These are phyloP conservation scores for Panulirus ornatus DNA, from an alignment of 1,140 invertebrate genomes.

Conservation along the genomic window DNA sequence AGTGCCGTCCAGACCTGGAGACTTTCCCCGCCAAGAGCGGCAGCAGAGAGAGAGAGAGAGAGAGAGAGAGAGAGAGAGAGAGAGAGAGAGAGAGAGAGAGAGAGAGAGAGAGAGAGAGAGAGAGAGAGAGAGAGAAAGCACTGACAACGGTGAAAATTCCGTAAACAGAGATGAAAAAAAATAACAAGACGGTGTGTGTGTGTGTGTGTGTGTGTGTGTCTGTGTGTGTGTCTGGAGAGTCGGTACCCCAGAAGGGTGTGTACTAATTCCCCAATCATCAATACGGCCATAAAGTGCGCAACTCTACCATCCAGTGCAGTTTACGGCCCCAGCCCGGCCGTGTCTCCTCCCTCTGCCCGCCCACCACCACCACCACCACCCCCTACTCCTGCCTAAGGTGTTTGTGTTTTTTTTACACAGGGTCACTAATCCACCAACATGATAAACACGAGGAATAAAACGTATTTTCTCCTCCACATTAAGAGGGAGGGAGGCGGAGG, in stretches of 20 bases:
- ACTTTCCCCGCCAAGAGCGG: background rate
- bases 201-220: too few relatives aligned
- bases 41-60: background rate
- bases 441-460: too few relatives aligned
- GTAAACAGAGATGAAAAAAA: background rate
- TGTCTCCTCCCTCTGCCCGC: background rate
- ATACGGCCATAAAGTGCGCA: constrained; percentile 9
- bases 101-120: background rate
- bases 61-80: background rate
- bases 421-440: too few relatives aligned
- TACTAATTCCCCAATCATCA: constrained; percentile 27
- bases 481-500: too few relatives aligned
- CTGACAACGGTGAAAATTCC: background rate
- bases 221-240: constrained; percentile 2
- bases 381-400: background rate
- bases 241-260: background rate
- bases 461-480: too few relatives aligned
- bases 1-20: too few relatives aligned
- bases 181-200: background rate
- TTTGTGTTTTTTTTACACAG: too few relatives aligned
- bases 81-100: background rate
- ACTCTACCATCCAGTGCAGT: too few relatives aligned
- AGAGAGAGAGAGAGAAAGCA: background rate
- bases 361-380: too few relatives aligned
- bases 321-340: too few relatives aligned